Evolutionary conservation across 2,113 vertebrate genomes (phyloP).

Genomic region (Tetrax tetrax): DNA sequence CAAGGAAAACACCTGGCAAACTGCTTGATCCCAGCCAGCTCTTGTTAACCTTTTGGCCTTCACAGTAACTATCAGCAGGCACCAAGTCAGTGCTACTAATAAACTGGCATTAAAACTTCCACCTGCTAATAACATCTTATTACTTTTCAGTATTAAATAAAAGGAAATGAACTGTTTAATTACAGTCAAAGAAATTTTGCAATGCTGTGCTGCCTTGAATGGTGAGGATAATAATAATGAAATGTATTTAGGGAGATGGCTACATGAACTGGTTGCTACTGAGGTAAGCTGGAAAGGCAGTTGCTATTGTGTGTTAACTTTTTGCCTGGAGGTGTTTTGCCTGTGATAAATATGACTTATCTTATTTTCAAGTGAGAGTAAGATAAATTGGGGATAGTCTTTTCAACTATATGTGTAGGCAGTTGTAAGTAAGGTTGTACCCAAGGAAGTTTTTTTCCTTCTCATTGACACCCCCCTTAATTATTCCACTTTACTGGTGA

Average conservation of each 20-base stretch:
- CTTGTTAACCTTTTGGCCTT: slow-evolving; percentile 79
- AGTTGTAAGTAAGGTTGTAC: background rate
- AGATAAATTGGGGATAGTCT: background rate
- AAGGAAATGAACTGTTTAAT: slow-evolving; percentile 74
- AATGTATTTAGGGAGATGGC: background rate
- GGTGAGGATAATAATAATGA: background rate
- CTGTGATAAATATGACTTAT: background rate
- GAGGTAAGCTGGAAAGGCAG: background rate
- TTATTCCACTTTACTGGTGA: background rate
- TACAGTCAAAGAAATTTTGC: slow-evolving; percentile 39
- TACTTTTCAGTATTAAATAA: slow-evolving; percentile 65
- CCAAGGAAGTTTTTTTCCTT: accelerated
- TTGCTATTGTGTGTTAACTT: background rate
- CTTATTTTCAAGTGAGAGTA: background rate
- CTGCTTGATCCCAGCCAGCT: slow-evolving; percentile 60
- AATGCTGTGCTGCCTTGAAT: background rate
- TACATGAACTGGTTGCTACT: background rate
- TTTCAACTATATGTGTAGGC: background rate
- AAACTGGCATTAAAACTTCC: slow-evolving; percentile 67
- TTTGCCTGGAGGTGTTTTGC: background rate
- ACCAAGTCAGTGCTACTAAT: slow-evolving; percentile 64
- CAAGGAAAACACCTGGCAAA: slow-evolving; percentile 76
- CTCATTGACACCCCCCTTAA: background rate
- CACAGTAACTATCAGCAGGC: slow-evolving; percentile 70
- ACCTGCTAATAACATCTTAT: slow-evolving; percentile 69